phyloP scores from a whole-genome alignment of 2,797 vertebrate species.

The Tenualosa ilisha region DNA sequence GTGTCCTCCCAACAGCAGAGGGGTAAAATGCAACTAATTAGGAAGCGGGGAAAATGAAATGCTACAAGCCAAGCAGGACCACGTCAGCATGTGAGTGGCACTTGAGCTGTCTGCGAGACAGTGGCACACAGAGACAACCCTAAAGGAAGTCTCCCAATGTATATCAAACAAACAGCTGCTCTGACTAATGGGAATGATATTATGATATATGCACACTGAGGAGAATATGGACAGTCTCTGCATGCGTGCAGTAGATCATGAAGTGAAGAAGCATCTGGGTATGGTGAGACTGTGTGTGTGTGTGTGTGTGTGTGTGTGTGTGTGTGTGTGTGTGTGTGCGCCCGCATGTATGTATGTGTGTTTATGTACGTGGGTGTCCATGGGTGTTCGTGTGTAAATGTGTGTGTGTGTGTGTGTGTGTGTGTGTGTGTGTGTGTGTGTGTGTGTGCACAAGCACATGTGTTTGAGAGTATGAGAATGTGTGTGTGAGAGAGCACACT shows the following conservation, averaged over 20 bases:
- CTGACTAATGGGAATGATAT: slow-evolving; percentile 31
- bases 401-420: neutral
- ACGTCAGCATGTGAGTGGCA: slow-evolving; percentile 11
- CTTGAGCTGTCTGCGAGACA: slow-evolving; percentile 8
- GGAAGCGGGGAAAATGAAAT: neutral
- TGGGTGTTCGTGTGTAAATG: neutral
- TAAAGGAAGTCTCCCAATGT: slow-evolving; percentile 33
- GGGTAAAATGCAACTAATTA: neutral
- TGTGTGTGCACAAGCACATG: slow-evolving; percentile 26
- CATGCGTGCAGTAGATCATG: slow-evolving; percentile 19
- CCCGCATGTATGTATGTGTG: neutral
- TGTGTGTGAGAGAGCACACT: slow-evolving; percentile 66
- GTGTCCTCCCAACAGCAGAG: slow-evolving; percentile 5
- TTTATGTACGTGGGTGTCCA: neutral
- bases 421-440: slow-evolving; percentile 17
- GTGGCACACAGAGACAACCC: slow-evolving; percentile 34
- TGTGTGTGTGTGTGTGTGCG: slow-evolving; percentile 30
- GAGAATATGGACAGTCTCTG: slow-evolving; percentile 39
- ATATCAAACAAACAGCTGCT: slow-evolving; percentile 27
- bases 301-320: slow-evolving; percentile 24
- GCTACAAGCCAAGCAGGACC: slow-evolving; percentile 22
- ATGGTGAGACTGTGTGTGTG: slow-evolving; percentile 23
- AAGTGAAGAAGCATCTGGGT: slow-evolving; percentile 15
- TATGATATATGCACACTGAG: slow-evolving; percentile 23
- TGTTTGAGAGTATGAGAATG: slow-evolving; percentile 35